Conservation (phyloP, 2,888 invertebrate genomes). For the Pristionchus arcanus region DNA sequence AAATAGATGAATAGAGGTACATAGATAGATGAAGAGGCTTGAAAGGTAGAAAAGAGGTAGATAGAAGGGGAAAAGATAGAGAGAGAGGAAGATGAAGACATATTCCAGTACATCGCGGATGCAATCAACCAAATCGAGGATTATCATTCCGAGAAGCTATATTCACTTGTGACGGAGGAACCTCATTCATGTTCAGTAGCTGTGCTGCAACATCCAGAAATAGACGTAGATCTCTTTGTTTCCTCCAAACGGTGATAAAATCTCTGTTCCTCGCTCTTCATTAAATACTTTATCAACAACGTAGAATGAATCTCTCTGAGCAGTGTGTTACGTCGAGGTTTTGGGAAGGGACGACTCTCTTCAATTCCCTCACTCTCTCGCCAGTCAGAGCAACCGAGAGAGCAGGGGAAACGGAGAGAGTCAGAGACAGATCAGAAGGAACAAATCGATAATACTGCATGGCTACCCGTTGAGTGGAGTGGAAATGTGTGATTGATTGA, state of each 20-base stretch:
- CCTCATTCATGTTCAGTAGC: no score
- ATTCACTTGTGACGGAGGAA: no score
- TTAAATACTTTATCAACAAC: slow-evolving; percentile 2
- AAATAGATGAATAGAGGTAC: no score
- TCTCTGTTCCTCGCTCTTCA: not conserved
- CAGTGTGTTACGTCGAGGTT: slow-evolving; percentile 1
- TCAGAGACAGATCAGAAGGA: slow-evolving; percentile 13
- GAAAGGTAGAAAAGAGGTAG: no score
- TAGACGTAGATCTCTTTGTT: no score
- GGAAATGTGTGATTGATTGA: slow-evolving; percentile 24
- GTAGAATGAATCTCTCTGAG: not conserved
- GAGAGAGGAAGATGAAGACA: no score
- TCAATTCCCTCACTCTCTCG: not conserved
- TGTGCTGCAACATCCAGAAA: not conserved
- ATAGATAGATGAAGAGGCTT: no score
- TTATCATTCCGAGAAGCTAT: no score
- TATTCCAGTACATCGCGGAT: no score
- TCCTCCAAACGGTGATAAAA: no score
- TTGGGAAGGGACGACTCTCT: not conserved
- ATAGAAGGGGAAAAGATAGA: no score
- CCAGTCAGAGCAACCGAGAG: not conserved
- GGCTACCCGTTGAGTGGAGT: slow-evolving; percentile 1
- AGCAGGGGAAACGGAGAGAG: not conserved
- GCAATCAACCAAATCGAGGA: no score
- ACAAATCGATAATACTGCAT: not conserved